Conservation (phyloP, 2,113 vertebrate genomes). For the Pleuronectes platessa region DNA sequence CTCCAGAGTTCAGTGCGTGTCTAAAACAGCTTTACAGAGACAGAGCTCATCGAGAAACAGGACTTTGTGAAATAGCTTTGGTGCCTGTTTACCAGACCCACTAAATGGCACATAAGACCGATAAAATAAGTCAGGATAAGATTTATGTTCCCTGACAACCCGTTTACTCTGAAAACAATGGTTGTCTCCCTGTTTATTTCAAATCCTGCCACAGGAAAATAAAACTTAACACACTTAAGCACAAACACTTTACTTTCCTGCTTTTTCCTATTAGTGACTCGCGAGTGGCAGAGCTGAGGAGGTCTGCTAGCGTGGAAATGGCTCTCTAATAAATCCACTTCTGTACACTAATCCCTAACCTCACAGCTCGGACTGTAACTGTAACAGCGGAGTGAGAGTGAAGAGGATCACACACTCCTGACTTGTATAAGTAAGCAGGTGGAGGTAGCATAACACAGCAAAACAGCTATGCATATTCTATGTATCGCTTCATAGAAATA, state of each 20-base stretch:
- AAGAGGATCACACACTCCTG: slow-evolving; percentile 46
- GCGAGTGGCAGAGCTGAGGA: slow-evolving; percentile 29
- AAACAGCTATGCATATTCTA: background rate
- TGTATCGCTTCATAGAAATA: background rate
- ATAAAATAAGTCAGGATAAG: slow-evolving; percentile 31
- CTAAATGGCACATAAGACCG: slow-evolving; percentile 3
- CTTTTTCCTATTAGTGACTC: slow-evolving; percentile 30
- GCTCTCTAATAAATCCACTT: slow-evolving; percentile 68
- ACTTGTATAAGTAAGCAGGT: background rate
- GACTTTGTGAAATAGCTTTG: background rate
- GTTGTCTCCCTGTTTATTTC: slow-evolving; percentile 25
- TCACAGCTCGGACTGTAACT: slow-evolving; percentile 50
- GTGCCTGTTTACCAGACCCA: slow-evolving; percentile 5
- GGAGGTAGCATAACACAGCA: slow-evolving; percentile 10
- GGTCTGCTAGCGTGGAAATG: slow-evolving; percentile 57
- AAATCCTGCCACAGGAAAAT: slow-evolving; percentile 26
- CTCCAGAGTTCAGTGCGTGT: no score
- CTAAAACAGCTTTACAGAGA: background rate
- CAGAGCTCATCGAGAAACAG: background rate
- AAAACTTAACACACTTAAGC: slow-evolving; percentile 21
- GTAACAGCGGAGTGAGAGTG: slow-evolving; percentile 40
- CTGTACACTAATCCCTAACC: slow-evolving; percentile 69
- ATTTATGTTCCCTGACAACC: slow-evolving; percentile 28
- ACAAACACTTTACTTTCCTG: slow-evolving; percentile 17
- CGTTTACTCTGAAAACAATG: slow-evolving; percentile 32